Percentiles rank a stretch among this genome's conserved stretches.
Evolutionary conservation across 2,888 invertebrate species (phyloP).

Genomic region (Mermis nigrescens): DNA sequence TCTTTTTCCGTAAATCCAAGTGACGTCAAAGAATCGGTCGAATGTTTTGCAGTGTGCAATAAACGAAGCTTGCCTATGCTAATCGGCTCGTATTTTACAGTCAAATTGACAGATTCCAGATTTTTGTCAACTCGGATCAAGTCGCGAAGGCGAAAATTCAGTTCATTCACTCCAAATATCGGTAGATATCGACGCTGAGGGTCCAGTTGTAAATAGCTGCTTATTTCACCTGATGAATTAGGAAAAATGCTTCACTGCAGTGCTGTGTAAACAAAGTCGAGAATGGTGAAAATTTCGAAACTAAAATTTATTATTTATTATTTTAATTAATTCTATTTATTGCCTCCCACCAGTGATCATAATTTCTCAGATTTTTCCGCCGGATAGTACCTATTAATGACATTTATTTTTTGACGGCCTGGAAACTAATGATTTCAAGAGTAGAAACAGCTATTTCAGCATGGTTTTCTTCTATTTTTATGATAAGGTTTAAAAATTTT

Average conservation of each 20-base stretch:
- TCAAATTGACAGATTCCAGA: constrained; percentile 6
- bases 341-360: too few relatives aligned
- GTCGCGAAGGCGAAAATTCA: constrained; percentile 58
- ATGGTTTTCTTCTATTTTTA: too few relatives aligned
- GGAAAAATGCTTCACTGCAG: too few relatives aligned
- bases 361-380: too few relatives aligned
- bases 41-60: constrained; percentile 32
- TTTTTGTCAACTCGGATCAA: constrained; percentile 39
- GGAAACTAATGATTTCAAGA: too few relatives aligned
- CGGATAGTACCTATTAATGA: too few relatives aligned
- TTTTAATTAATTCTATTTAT: too few relatives aligned
- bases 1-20: constrained; percentile 78
- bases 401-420: too few relatives aligned
- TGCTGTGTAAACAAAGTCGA: too few relatives aligned
- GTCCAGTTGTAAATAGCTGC: not conserved
- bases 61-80: constrained; percentile 32
- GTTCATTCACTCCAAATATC: constrained; percentile 58
- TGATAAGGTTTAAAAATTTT: too few relatives aligned
- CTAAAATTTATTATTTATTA: too few relatives aligned
- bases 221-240: constrained; percentile 3
- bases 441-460: too few relatives aligned
- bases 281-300: not conserved
- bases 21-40: constrained; percentile 29
- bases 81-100: constrained; percentile 21
- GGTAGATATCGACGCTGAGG: constrained; percentile 48